Percentiles rank a stretch among this genome's conserved stretches.
phyloP scores from a whole-genome alignment of 2,888 invertebrate species.

The Apoda limacodes region DNA sequence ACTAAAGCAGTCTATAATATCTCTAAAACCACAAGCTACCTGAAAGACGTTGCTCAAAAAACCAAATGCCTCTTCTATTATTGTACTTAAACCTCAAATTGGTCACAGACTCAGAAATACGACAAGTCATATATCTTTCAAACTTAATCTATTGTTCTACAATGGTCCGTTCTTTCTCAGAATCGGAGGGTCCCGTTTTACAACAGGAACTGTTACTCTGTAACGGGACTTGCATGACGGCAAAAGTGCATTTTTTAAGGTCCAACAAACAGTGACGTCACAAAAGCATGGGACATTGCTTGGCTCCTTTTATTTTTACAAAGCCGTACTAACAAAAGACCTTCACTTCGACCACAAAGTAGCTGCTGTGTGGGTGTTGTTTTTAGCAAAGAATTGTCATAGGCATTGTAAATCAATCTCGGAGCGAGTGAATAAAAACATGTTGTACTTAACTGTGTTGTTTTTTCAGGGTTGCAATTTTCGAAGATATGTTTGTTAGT shows the following conservation, averaged over 20 bases:
- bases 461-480: slow-evolving; percentile 16
- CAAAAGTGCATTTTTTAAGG: slow-evolving; percentile 60
- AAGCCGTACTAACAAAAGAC: slow-evolving; percentile 44
- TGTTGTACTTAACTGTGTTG: slow-evolving; percentile 8
- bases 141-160: slow-evolving; percentile 38
- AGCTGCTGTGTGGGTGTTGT: slow-evolving; percentile 46
- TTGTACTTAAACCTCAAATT: slow-evolving; percentile 52
- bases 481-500: slow-evolving; percentile 8
- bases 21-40: no score
- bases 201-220: slow-evolving; percentile 57
- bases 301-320: slow-evolving; percentile 48
- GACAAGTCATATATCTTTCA: slow-evolving; percentile 46
- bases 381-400: slow-evolving; percentile 24
- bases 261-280: slow-evolving; percentile 47
- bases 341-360: slow-evolving; percentile 49
- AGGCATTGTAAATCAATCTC: slow-evolving; percentile 48
- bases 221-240: slow-evolving; percentile 45
- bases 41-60: slow-evolving; percentile 23
- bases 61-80: slow-evolving; percentile 23
- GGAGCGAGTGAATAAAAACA: slow-evolving; percentile 22
- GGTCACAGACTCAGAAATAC: slow-evolving; percentile 47
- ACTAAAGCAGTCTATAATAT: no score
- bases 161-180: slow-evolving; percentile 47
- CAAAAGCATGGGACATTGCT: slow-evolving; percentile 34
- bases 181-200: slow-evolving; percentile 56